phyloP scores from a whole-genome alignment of 1,140 invertebrate species.

The Cherax destructor region DNA sequence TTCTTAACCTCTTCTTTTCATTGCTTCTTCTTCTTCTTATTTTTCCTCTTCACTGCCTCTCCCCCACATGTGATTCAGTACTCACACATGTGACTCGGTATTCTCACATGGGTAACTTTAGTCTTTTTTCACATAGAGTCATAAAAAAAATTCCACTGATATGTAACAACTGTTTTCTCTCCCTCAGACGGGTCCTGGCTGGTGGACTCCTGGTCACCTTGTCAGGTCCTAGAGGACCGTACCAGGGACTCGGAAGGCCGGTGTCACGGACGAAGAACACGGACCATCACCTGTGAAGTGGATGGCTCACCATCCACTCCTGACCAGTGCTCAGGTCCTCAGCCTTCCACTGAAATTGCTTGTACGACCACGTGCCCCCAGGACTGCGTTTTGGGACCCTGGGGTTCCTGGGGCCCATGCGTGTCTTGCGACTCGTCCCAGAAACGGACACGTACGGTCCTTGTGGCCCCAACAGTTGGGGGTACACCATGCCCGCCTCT shows the following conservation, averaged over 20 bases:
- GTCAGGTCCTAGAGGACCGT: neutral
- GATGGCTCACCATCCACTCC: neutral
- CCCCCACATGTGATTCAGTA: neutral
- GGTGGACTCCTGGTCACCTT: constrained; percentile 44
- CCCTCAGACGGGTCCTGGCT: constrained; percentile 20
- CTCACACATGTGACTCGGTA: neutral
- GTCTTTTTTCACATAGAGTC: too few relatives aligned
- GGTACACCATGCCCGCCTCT: constrained; percentile 45
- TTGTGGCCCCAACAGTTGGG: constrained; percentile 37
- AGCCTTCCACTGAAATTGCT: neutral
- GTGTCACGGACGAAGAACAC: constrained; percentile 25
- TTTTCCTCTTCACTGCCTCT: neutral
- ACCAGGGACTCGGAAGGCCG: constrained; percentile 38
- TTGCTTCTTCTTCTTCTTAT: neutral
- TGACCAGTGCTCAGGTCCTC: constrained; percentile 32
- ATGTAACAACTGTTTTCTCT: neutral
- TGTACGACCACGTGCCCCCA: constrained; percentile 51
- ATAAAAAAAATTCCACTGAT: too few relatives aligned
- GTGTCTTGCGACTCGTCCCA: constrained; percentile 33
- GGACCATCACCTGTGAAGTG: constrained; percentile 30
- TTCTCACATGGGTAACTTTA: neutral
- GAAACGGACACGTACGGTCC: constrained; percentile 40
- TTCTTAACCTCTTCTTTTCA: too few relatives aligned
- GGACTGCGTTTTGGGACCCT: constrained; percentile 45
- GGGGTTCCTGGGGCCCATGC: constrained; percentile 45